Base-by-base conservation (phyloP, 2,797 vertebrate genomes). In the Sebastes miniatus region DNA sequence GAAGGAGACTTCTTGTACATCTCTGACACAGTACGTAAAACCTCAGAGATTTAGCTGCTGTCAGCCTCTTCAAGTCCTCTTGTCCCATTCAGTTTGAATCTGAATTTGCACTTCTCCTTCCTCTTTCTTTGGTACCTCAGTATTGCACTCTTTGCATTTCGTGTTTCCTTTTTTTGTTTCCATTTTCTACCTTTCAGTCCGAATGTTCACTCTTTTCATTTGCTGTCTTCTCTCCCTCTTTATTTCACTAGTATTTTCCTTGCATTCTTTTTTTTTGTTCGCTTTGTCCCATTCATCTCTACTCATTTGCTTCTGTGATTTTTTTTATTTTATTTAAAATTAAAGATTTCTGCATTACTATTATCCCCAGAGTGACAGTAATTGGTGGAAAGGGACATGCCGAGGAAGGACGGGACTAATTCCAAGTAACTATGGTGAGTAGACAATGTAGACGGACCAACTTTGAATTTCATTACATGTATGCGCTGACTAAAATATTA, bases 361-460 rank as follows among this genome's bases (percentile, higher is more conserved):
- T 91, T 54, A 36, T 91, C 63, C 85, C 24, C 90, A 99, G 98
- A 99, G 96, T 93, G 98, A 99, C 95, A 96, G 94, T 94, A 99
- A 98, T 71, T 99, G 99, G 99, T 99, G 98, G 98, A 99, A 99
- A 90, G 98, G 98, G 67, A 99, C 99, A 10, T 99, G 96, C 88
- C 96, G 96, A 93, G 99, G 99, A 88, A 95, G 97, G 88, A 97
- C 97, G 24, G 98, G 99, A 79, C 95, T 99, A 39, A 98, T 99
- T 94, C 99, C 99, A 77, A 99, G 99, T 94, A 99, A 99, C 90
- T 99, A 99, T 69, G 98, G 99, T 99, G 94, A 96, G 93, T 86
- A 31, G 18, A 79, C 39, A 57, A 39, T 32, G 24, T 3, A 20
- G 24, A 24, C 27, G 11, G n/a, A 59, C 50, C 9, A 27, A 29